Evolutionary conservation across 2,113 vertebrate genomes (phyloP).

Genomic region (Entosphenus tridentatus): DNA sequence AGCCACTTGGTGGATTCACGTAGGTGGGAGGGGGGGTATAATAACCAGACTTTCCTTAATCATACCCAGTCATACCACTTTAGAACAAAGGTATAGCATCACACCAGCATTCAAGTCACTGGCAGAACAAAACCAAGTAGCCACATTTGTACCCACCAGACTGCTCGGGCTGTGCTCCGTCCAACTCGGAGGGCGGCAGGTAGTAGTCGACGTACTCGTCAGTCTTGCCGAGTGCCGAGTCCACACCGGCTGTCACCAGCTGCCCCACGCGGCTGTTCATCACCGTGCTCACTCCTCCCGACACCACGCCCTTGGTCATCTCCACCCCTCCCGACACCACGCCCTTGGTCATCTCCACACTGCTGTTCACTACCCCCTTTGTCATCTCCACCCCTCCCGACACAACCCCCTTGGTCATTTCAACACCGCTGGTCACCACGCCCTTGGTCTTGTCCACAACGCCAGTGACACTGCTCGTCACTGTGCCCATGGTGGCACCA

Average conservation of each 20-base stretch:
- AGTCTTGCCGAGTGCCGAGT: slow-evolving; percentile 33
- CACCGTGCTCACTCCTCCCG: slow-evolving; percentile 34
- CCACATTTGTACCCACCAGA: no score
- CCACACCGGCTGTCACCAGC: slow-evolving; percentile 49
- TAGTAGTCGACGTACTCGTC: slow-evolving; percentile 56
- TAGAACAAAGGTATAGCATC: no score
- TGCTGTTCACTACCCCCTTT: slow-evolving; percentile 10
- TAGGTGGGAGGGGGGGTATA: no score
- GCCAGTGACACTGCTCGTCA: slow-evolving; percentile 14
- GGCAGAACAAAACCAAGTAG: no score
- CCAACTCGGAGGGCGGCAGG: slow-evolving; percentile 27
- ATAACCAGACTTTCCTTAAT: no score
- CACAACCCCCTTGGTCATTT: no score
- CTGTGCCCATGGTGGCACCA: slow-evolving; percentile 15
- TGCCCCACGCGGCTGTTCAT: slow-evolving; percentile 38
- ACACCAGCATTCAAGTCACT: no score
- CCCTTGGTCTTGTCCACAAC: slow-evolving; percentile 21
- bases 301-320: slow-evolving; percentile 33
- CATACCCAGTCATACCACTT: no score
- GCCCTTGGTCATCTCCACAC: slow-evolving; percentile 19
- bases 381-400: no score
- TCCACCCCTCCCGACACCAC: slow-evolving; percentile 41
- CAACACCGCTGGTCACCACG: slow-evolving; percentile 26
- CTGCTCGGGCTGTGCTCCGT: no score
- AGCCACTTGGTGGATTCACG: no score